Conservation (phyloP, 2,888 invertebrate species). For the Sturmia bella region DNA sequence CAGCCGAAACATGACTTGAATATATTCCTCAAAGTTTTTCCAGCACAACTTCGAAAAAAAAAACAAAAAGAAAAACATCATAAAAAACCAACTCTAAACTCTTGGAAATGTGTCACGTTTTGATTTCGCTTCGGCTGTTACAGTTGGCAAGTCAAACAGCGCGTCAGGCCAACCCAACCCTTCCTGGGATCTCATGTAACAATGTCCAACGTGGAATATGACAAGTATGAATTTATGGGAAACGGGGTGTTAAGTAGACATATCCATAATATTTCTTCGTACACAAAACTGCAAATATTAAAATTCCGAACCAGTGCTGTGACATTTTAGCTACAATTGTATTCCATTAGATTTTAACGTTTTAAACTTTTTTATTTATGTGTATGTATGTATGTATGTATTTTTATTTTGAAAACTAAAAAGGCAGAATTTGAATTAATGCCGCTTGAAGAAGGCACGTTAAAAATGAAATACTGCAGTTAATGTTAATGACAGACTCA, state of each 20-base stretch:
- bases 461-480: conserved; percentile 43
- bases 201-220: conserved; percentile 17
- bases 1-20: conserved; percentile 59
- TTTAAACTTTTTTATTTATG: conserved; percentile 5
- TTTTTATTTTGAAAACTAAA: conserved; percentile 1
- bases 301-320: conserved; percentile 58
- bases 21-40: conserved; percentile 40
- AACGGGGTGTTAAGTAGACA: conserved; percentile 3
- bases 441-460: background rate
- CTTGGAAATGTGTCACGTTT: conserved; percentile 64
- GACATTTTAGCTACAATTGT: conserved; percentile 55
- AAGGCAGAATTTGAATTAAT: conserved; percentile 26
- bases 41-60: conserved; percentile 26
- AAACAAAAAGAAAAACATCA: background rate
- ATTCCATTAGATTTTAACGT: conserved; percentile 59
- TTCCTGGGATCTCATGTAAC: conserved; percentile 2
- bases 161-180: conserved; percentile 40
- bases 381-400: too few species aligned
- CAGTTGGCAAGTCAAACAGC: conserved; percentile 52
- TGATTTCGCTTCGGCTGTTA: conserved; percentile 55
- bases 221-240: conserved; percentile 46
- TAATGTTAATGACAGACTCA: conserved; percentile 52
- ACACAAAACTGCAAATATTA: conserved; percentile 36
- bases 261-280: too few species aligned
- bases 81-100: conserved; percentile 39